A percentile compares a stretch with the other conserved stretches of the same genome.
Conservation (phyloP, 2,797 vertebrate species). For the Sebastiscus tertius region DNA sequence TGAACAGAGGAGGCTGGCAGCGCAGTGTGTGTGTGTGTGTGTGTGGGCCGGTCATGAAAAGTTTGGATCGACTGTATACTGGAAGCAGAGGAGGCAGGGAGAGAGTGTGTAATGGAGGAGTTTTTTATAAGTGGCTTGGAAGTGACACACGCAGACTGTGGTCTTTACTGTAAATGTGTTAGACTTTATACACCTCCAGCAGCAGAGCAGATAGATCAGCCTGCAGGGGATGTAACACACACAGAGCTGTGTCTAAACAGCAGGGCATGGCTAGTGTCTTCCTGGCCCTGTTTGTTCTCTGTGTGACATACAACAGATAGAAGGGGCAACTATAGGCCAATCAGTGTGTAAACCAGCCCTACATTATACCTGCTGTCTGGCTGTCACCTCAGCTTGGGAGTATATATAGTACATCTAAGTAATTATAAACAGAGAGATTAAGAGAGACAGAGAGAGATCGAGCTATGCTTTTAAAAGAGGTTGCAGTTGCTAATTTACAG, state of each 20-base stretch:
- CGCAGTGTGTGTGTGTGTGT: background rate
- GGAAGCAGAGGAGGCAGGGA: slow-evolving; percentile 42
- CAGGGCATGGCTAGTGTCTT: slow-evolving; percentile 55
- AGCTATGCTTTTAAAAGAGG: background rate
- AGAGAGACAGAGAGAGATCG: background rate
- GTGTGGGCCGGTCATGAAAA: slow-evolving; percentile 39
- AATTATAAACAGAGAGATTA: slow-evolving; percentile 5
- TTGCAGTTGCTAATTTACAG: background rate
- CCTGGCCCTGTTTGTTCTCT: slow-evolving; percentile 57
- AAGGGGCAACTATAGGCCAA: slow-evolving; percentile 41
- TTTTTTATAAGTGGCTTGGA: slow-evolving; percentile 22
- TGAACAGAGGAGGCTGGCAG: slow-evolving; percentile 30
- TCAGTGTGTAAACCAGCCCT: background rate
- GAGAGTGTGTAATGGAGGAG: slow-evolving; percentile 35
- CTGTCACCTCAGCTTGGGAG: background rate
- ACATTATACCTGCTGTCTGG: too few relatives aligned
- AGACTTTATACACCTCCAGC: slow-evolving; percentile 4
- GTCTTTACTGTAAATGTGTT: slow-evolving; percentile 15
- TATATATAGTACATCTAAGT: background rate
- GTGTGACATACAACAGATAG: slow-evolving; percentile 57
- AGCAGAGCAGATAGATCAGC: slow-evolving; percentile 19
- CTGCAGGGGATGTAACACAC: background rate
- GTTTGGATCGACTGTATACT: slow-evolving; percentile 36
- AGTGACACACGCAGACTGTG: background rate
- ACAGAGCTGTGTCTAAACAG: slow-evolving; percentile 36